Base-by-base conservation (phyloP, 2,797 vertebrate species). In the Phrynocephalus forsythii region DNA sequence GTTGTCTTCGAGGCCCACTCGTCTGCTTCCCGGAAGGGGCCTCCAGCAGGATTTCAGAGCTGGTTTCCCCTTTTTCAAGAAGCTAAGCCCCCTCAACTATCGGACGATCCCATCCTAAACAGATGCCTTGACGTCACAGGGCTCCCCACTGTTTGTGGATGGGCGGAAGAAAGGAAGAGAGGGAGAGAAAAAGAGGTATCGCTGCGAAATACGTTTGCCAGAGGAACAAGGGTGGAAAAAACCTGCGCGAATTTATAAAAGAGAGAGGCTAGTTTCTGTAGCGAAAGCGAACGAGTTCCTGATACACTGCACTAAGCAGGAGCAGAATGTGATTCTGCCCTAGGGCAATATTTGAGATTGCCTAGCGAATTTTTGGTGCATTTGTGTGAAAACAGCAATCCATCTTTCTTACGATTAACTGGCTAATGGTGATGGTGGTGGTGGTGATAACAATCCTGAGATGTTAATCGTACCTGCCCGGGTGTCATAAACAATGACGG, bases 341-440 rank as follows among this genome's bases (percentile, higher is more conserved):
- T 86, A 22, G 24, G 56, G 84, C 63, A 71, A 86, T 44, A 79
- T 50, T 52, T 67, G n/a, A 63, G 66, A 28, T 79, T 48, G 38
- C 28, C 44, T 9, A 63, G 24, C 5, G 13, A 72, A 26, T 63
- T n/a, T 4, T 15, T 15, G 56, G 6, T 52, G 13, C 10, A 78
- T 52, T 6, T 50, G 28, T 72, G 26, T 66, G 68, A 79, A 60
- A 85, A 77, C n/a, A 63, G 6, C 6, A 10, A 71, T 9, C 50
- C 6, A 79, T 48, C n/a, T 48, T 69, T 69, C 18, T 11, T 56
- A 69, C 2, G 33, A 71, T 33, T 77, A 83, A 83, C 66, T 60
- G 9, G 68, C 71, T n/a, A 16, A 72, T 73, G 28, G 20, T 44
- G 16, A 6, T n/a, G 16, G 6, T 28, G 5, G 56, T 72, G 16